Evolutionary conservation across 2,113 vertebrate species (phyloP).

Genomic region (Choloepus hoffmanni): DNA sequence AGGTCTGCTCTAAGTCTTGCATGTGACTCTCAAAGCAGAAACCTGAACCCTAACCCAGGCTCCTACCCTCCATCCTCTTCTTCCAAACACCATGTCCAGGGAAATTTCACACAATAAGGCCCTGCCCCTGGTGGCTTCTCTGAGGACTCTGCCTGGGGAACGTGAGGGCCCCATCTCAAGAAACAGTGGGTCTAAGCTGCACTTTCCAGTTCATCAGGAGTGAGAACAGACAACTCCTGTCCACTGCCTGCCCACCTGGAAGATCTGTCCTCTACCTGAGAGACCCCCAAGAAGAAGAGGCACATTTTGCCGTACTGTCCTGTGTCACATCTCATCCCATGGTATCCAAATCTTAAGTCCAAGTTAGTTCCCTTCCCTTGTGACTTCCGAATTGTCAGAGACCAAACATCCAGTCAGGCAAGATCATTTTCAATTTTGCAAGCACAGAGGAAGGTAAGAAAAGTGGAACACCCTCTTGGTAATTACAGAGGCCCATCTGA

Average conservation of each 20-base stretch:
- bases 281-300: neutral
- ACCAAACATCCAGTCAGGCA: neutral
- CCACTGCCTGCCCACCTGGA: neutral
- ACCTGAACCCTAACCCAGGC: accelerated
- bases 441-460: neutral
- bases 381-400: neutral
- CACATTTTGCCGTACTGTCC: accelerated
- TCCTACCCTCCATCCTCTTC: neutral
- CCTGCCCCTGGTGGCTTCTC: neutral
- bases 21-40: too few relatives aligned
- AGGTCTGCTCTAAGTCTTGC: neutral
- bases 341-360: neutral
- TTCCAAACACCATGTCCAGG: neutral
- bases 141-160: neutral
- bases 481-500: neutral
- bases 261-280: neutral
- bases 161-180: neutral
- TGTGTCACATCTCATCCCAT: neutral
- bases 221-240: too few relatives aligned
- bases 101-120: neutral
- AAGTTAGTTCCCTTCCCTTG: neutral
- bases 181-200: neutral
- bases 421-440: neutral
- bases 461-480: neutral
- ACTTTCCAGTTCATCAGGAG: neutral